Conservation (phyloP, 2,888 invertebrate species). For the Euphydryas editha region DNA sequence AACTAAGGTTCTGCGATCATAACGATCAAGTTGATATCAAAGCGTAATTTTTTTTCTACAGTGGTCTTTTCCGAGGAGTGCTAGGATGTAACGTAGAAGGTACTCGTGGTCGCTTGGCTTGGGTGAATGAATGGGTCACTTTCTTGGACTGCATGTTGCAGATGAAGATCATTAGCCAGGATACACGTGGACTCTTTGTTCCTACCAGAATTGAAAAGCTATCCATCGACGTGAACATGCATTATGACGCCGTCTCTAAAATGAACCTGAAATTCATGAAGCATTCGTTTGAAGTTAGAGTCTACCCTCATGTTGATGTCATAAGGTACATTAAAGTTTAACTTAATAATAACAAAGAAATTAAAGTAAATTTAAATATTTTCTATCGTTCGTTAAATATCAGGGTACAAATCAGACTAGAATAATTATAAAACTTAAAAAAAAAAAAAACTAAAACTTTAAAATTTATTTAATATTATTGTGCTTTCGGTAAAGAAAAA, state of each 20-base stretch:
- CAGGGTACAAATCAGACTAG: too few relatives aligned
- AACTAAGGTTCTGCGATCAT: background rate
- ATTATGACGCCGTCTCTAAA: constrained; percentile 77
- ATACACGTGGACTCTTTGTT: constrained; percentile 87
- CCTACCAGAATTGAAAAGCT: constrained; percentile 90
- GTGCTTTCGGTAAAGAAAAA: too few relatives aligned
- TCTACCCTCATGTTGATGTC: constrained; percentile 76
- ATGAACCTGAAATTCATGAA: constrained; percentile 71
- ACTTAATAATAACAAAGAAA: background rate
- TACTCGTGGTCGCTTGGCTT: constrained; percentile 81
- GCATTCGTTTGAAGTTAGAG: constrained; percentile 74
- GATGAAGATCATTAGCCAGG: constrained; percentile 88
- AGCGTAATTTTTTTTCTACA: constrained; percentile 47
- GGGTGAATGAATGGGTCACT: constrained; percentile 94
- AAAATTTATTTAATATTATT: too few relatives aligned
- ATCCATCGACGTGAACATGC: constrained; percentile 86
- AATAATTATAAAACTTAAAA: too few relatives aligned
- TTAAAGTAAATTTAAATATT: too few relatives aligned
- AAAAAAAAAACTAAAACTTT: too few relatives aligned
- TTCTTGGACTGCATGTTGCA: constrained; percentile 96
- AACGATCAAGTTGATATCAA: background rate
- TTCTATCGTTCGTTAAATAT: too few relatives aligned
- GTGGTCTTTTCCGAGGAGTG: constrained; percentile 85
- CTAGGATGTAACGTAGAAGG: constrained; percentile 79
- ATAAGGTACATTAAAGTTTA: constrained; percentile 60